Evolutionary conservation across 2,797 vertebrate genomes (phyloP).

Genomic region (Hyperoplus immaculatus): DNA sequence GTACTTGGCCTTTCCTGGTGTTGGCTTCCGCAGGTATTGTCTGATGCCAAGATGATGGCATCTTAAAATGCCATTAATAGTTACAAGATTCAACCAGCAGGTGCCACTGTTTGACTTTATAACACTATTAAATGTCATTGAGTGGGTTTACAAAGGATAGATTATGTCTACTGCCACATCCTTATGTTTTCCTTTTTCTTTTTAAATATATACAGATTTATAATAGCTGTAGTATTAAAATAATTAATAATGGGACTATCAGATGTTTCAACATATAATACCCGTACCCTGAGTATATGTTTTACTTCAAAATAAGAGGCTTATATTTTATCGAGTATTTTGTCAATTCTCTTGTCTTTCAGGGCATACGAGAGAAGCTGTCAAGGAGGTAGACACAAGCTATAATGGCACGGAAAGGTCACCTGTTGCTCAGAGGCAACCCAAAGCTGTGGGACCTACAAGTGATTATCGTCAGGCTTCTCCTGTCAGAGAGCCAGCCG

Average conservation of each 20-base stretch:
- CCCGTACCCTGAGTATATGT: no score
- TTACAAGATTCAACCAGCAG: conserved; percentile 54
- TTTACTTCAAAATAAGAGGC: no score
- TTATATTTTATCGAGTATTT: conserved; percentile 9
- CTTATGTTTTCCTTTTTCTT: background rate
- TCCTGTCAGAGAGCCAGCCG: conserved; percentile 61
- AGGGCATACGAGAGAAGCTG: conserved; percentile 77
- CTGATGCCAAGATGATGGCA: no score
- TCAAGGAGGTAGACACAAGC: conserved; percentile 75
- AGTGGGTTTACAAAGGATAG: background rate
- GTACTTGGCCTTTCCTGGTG: no score
- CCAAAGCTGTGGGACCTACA: conserved; percentile 56
- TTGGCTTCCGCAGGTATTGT: no score
- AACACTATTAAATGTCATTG: background rate
- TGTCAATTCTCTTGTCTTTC: conserved; percentile 29
- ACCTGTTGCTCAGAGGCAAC: conserved; percentile 63
- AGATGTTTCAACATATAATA: background rate
- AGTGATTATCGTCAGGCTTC: conserved; percentile 70
- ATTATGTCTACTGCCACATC: background rate
- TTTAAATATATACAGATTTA: background rate
- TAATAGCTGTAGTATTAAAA: background rate
- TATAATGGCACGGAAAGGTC: conserved; percentile 77
- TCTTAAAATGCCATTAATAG: background rate
- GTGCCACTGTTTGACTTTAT: conserved; percentile 50
- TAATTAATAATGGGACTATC: conserved; percentile 2